Percentiles rank a stretch among this genome's conserved stretches.
Evolutionary conservation across 2,113 vertebrate species (phyloP).

Genomic region (Tichodroma muraria): DNA sequence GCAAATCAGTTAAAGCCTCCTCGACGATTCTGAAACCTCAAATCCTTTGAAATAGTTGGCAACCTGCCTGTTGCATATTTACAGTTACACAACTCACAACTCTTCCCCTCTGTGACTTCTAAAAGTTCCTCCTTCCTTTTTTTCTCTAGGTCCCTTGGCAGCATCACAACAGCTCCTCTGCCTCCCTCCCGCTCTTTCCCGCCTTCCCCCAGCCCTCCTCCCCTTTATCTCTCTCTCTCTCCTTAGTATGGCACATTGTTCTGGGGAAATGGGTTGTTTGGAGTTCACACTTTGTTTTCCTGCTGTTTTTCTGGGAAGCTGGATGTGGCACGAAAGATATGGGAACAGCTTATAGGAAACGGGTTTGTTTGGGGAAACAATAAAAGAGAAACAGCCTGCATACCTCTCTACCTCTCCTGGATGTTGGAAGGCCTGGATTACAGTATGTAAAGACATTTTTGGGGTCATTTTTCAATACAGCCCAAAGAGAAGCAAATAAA

Average conservation of each 20-base stretch:
- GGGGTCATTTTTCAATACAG: not conserved
- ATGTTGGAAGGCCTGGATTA: not conserved
- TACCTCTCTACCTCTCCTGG: not conserved
- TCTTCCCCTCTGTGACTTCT: conserved; percentile 41
- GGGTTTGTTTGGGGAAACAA: conserved; percentile 48
- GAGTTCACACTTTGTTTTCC: conserved; percentile 65
- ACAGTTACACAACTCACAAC: conserved; percentile 25
- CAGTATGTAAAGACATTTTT: not conserved
- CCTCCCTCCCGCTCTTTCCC: not conserved
- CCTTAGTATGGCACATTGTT: conserved; percentile 33
- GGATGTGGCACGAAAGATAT: conserved; percentile 40
- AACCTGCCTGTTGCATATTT: not conserved
- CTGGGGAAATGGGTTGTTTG: conserved; percentile 57
- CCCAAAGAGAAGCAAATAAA: not conserved
- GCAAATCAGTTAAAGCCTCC: conserved; percentile 20
- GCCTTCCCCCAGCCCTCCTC: not conserved
- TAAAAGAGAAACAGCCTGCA: not conserved
- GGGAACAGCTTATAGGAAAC: conserved; percentile 43
- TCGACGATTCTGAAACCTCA: conserved; percentile 28
- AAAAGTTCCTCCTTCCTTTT: conserved; percentile 47
- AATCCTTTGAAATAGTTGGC: conserved; percentile 51
- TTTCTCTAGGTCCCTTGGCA: not conserved
- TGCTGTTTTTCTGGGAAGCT: conserved; percentile 56
- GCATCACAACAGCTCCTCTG: not conserved
- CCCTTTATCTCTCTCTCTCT: not conserved